Evolutionary conservation across 2,113 vertebrate species (phyloP).

Genomic region (Atlantisia rogersi): DNA sequence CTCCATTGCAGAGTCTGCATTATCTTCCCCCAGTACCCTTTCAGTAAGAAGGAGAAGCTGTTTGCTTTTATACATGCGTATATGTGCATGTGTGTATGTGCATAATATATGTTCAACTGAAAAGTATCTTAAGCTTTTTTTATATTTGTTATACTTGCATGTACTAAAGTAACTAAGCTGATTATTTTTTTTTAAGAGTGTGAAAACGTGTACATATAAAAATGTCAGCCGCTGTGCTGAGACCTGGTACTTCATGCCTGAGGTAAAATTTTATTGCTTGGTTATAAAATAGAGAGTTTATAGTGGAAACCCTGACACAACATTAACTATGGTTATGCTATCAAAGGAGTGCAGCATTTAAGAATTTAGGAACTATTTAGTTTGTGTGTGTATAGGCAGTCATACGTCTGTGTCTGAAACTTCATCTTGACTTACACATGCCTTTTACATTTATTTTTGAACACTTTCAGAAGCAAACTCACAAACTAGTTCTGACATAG

Average conservation of each 20-base stretch:
- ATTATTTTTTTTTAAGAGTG: background rate
- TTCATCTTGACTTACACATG: background rate
- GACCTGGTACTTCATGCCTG: constrained; percentile 59
- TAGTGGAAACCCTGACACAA: constrained; percentile 70
- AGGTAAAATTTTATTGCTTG: constrained; percentile 63
- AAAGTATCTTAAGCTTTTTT: background rate
- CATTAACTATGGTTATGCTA: constrained; percentile 29
- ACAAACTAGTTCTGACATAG: background rate
- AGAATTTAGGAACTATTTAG: constrained; percentile 1
- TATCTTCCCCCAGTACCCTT: background rate
- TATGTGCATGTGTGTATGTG: background rate
- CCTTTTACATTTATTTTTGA: background rate
- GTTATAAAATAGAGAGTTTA: constrained; percentile 69
- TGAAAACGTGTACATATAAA: constrained; percentile 55
- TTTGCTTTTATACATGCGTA: background rate
- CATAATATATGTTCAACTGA: background rate
- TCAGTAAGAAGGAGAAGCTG: background rate
- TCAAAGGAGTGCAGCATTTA: constrained; percentile 54
- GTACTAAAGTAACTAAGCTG: constrained; percentile 17
- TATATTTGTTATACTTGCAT: background rate
- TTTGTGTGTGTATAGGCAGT: background rate
- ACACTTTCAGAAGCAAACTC: background rate
- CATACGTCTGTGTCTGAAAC: background rate
- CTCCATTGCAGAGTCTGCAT: background rate
- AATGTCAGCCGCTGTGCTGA: constrained; percentile 44